Evolutionary conservation across 1,140 invertebrate species (phyloP).

Genomic region (Brachionus sp.): DNA sequence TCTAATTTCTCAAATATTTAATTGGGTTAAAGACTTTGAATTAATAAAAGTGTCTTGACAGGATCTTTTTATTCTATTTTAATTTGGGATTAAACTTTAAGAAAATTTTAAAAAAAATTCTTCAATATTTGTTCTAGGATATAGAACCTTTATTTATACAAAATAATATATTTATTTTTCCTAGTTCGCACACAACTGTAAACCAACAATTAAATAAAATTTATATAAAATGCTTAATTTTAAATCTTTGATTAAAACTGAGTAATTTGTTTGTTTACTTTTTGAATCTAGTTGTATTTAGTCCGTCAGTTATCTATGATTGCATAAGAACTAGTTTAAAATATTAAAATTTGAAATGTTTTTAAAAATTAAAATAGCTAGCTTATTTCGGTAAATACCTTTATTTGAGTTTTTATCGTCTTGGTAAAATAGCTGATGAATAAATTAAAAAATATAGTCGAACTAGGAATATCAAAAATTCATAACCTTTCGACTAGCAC

Average conservation of each 20-base stretch:
- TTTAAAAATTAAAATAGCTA: too few species aligned
- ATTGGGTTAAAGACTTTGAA: background rate
- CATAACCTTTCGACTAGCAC: background rate
- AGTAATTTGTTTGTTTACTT: background rate
- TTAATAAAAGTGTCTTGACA: background rate
- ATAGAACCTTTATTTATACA: background rate
- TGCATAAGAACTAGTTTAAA: too few species aligned
- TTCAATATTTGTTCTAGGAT: background rate
- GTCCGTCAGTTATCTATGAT: too few species aligned
- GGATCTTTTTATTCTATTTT: background rate
- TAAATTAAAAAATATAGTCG: background rate
- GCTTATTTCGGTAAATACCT: background rate
- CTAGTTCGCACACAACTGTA: background rate
- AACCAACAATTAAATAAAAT: background rate
- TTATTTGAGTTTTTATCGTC: background rate
- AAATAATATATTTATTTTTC: background rate
- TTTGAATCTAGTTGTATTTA: too few species aligned
- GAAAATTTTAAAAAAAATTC: background rate
- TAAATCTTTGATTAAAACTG: background rate
- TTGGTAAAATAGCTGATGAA: background rate
- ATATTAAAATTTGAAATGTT: too few species aligned
- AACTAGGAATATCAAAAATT: background rate
- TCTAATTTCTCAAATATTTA: background rate
- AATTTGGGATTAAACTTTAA: too few species aligned
- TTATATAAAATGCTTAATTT: background rate